Conservation (phyloP, 2,113 vertebrate species). For the Nanorana parkeri region DNA sequence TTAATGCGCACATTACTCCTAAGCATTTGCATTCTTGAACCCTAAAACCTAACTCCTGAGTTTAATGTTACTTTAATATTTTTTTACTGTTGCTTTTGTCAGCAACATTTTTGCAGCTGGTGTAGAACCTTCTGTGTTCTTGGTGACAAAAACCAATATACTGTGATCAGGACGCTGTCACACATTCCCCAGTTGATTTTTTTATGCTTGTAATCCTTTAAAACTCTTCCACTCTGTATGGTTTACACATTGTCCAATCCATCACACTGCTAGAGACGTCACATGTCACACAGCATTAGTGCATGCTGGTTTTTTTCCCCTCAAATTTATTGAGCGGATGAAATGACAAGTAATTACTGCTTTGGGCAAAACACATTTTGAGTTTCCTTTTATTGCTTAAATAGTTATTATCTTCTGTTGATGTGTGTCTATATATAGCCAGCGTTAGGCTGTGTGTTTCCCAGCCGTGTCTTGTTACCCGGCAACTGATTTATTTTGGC, state of each 20-base stretch:
- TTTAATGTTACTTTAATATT: too few species aligned
- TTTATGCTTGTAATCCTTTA: background rate
- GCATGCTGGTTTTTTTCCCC: background rate
- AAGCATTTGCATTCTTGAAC: too few species aligned
- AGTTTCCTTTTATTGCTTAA: slow-evolving; percentile 12
- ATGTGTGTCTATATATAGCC: slow-evolving; percentile 21
- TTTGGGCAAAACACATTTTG: slow-evolving; percentile 20
- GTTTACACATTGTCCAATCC: slow-evolving; percentile 12
- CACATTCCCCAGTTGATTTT: too few species aligned
- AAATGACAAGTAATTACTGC: background rate
- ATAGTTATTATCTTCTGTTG: slow-evolving; percentile 13
- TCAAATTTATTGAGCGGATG: background rate
- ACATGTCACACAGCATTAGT: background rate
- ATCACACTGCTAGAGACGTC: background rate
- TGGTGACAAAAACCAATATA: too few species aligned
- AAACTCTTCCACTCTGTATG: background rate
- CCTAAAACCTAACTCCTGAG: too few species aligned
- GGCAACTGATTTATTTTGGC: slow-evolving; percentile 28
- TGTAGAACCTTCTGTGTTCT: too few species aligned
- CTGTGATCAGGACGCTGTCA: too few species aligned
- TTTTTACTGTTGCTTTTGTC: too few species aligned
- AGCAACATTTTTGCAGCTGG: too few species aligned
- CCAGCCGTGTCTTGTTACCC: slow-evolving; percentile 15
- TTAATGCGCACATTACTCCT: too few species aligned
- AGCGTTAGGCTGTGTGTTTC: slow-evolving; percentile 18